Percentiles rank a stretch among this genome's conserved stretches.
Evolutionary conservation across 2,888 invertebrate species (phyloP).

Genomic region (Plemyria rubiginata): DNA sequence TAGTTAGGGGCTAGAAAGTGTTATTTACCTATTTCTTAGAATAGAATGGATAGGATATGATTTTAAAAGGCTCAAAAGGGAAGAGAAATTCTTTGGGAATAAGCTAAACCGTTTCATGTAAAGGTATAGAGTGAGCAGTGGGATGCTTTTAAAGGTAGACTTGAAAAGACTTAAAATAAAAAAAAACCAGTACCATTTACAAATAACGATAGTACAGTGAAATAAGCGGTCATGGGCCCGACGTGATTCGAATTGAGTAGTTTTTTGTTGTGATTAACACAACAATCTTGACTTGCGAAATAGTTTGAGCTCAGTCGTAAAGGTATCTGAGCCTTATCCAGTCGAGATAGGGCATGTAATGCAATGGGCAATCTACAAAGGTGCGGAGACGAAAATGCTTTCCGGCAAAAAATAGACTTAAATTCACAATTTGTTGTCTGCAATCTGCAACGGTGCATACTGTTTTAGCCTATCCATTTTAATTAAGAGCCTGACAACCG

Average conservation of each 20-base stretch:
- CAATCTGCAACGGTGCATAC: not conserved
- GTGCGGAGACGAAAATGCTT: constrained; percentile 24
- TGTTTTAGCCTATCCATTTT: too few species aligned
- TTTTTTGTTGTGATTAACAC: constrained; percentile 40
- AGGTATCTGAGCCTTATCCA: constrained; percentile 15
- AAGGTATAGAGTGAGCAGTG: too few species aligned
- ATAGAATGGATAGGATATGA: too few species aligned
- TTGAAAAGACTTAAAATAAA: not conserved
- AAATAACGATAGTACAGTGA: constrained; percentile 23
- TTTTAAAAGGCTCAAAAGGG: too few species aligned
- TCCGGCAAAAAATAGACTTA: constrained; percentile 13
- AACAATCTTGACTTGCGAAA: constrained; percentile 34
- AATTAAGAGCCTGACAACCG: not conserved
- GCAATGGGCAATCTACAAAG: not conserved
- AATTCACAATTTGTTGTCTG: constrained; percentile 15
- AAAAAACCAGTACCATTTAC: constrained; percentile 7
- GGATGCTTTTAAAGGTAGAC: not conserved
- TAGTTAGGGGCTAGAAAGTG: too few species aligned
- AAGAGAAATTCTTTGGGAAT: too few species aligned
- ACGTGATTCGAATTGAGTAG: constrained; percentile 41
- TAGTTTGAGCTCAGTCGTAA: constrained; percentile 10
- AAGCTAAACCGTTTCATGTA: too few species aligned
- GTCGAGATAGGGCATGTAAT: constrained; percentile 15
- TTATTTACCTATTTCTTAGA: too few species aligned
- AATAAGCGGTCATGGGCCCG: constrained; percentile 37